Evolutionary conservation across 2,113 vertebrate species (phyloP).

Genomic region (Anhinga anhinga): DNA sequence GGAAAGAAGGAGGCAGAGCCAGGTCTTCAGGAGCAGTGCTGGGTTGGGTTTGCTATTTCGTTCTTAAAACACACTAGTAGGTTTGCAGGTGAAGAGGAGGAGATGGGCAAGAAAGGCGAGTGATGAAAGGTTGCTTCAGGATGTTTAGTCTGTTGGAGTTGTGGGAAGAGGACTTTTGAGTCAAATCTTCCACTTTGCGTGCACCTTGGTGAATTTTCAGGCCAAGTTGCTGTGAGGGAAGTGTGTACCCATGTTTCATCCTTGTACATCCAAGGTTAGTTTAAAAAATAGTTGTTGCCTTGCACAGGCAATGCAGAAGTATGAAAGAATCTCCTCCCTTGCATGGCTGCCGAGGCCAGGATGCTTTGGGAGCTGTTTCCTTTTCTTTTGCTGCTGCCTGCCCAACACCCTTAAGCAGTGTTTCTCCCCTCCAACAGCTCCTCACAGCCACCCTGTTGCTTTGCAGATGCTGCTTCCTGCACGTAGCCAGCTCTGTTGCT

Average conservation of each 20-base stretch:
- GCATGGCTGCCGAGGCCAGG: background rate
- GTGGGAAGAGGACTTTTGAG: background rate
- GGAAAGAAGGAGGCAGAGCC: background rate
- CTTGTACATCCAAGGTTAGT: background rate
- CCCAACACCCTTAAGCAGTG: background rate
- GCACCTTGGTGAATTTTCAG: background rate
- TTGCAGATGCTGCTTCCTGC: background rate
- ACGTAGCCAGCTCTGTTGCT: background rate
- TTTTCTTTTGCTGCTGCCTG: background rate
- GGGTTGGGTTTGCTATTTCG: rapidly evolving
- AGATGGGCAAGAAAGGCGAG: background rate
- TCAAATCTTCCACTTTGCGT: background rate
- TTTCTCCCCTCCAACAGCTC: background rate
- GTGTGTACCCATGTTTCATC: background rate
- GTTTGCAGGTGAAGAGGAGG: background rate
- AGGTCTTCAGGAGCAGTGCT: background rate
- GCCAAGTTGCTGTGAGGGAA: background rate
- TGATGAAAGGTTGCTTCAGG: background rate
- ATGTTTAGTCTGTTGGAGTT: background rate
- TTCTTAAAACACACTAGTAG: background rate
- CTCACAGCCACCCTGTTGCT: background rate
- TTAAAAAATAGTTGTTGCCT: background rate
- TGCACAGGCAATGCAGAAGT: background rate
- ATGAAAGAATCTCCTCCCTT: background rate
- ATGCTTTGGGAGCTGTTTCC: background rate